A percentile compares a stretch with the other conserved stretches of the same genome.
phyloP scores from a whole-genome alignment of 2,888 invertebrate species.

The Chaetogeoica ovagalla region DNA sequence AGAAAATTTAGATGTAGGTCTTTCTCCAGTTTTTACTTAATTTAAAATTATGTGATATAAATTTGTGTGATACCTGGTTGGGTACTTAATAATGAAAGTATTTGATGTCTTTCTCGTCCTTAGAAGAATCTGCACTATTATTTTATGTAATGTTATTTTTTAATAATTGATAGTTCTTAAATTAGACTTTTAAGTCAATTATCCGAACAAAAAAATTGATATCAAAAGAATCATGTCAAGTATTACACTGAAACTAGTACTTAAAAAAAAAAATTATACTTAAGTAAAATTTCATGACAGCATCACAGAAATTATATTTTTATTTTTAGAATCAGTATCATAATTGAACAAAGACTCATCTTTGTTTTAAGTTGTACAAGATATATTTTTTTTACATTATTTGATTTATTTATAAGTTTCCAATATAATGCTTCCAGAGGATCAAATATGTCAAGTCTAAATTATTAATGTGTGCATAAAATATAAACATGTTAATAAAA shows the following conservation, averaged over 20 bases:
- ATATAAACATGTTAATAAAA: constrained; percentile 29
- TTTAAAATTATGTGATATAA: constrained; percentile 45
- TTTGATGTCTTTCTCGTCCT: constrained; percentile 29
- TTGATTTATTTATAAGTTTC: constrained; percentile 3
- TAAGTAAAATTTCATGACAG: constrained; percentile 39
- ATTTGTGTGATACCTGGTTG: constrained; percentile 40
- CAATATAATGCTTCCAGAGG: constrained; percentile 31
- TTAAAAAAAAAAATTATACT: constrained; percentile 23
- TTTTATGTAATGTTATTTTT: constrained; percentile 13
- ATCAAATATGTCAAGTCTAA: constrained; percentile 37
- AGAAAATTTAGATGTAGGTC: constrained; percentile 5
- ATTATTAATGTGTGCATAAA: constrained; percentile 29
- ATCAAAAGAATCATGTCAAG: constrained; percentile 12
- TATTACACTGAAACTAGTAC: constrained; percentile 32
- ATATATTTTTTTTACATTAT: constrained; percentile 4
- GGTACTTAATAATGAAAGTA: constrained; percentile 39
- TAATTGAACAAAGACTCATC: not conserved
- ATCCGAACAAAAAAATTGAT: constrained; percentile 27
- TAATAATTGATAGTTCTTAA: constrained; percentile 11
- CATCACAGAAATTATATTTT: constrained; percentile 38
- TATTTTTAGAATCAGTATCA: not conserved
- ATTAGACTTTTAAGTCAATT: constrained; percentile 44
- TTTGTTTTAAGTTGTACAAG: constrained; percentile 13
- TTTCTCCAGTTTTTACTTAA: constrained; percentile 8
- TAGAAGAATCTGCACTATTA: constrained; percentile 33